A percentile compares a stretch with the other conserved stretches of the same genome.
Conservation (phyloP, 2,797 vertebrate genomes). For the Sebastes cheni region DNA sequence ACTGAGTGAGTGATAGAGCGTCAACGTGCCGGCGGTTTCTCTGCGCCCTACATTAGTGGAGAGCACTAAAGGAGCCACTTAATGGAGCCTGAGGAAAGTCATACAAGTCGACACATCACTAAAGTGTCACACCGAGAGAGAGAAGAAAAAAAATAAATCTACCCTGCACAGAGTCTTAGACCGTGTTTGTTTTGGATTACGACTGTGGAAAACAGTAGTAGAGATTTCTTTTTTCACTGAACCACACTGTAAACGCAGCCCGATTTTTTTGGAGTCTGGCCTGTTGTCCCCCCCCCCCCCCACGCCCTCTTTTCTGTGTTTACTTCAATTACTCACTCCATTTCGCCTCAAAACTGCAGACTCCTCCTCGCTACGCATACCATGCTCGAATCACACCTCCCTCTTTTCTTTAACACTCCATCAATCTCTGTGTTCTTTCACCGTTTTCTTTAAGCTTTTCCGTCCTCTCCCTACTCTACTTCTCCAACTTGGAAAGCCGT, state of each 20-base stretch:
- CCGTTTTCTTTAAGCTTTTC: slow-evolving; percentile 60
- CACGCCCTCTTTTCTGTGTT: slow-evolving; percentile 73
- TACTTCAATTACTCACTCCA: slow-evolving; percentile 80
- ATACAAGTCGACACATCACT: slow-evolving; percentile 59
- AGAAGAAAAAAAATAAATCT: neutral
- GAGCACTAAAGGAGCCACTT: slow-evolving; percentile 69
- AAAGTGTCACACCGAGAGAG: slow-evolving; percentile 27
- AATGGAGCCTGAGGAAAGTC: slow-evolving; percentile 69
- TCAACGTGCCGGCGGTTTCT: slow-evolving; percentile 70
- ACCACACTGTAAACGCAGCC: slow-evolving; percentile 60
- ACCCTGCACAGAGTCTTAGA: slow-evolving; percentile 16
- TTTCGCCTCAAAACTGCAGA: slow-evolving; percentile 71
- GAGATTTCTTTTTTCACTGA: slow-evolving; percentile 49
- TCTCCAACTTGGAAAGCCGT: slow-evolving; percentile 76
- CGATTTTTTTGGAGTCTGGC: slow-evolving; percentile 69
- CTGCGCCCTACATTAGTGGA: slow-evolving; percentile 69
- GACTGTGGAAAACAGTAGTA: slow-evolving; percentile 63
- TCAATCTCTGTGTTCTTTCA: slow-evolving; percentile 68
- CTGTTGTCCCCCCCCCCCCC: slow-evolving; percentile 42
- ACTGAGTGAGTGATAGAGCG: slow-evolving; percentile 73
- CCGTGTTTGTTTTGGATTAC: slow-evolving; percentile 65
- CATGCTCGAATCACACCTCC: slow-evolving; percentile 75
- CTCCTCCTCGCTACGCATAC: slow-evolving; percentile 72
- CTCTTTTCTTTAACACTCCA: slow-evolving; percentile 70
- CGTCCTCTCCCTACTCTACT: slow-evolving; percentile 64